Base-by-base conservation (phyloP, 2,113 vertebrate species). In the Osmerus mordax region DNA sequence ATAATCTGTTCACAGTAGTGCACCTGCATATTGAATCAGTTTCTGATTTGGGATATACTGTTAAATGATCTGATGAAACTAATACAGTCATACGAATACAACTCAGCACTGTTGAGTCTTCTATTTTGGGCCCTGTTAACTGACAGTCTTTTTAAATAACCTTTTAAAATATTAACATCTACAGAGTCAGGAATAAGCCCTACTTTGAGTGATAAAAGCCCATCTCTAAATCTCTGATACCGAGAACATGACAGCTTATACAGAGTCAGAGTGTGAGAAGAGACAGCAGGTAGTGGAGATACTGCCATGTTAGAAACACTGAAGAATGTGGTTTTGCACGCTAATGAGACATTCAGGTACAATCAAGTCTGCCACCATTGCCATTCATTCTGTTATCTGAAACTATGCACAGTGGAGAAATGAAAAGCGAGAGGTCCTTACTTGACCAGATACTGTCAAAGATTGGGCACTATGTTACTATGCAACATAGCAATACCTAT, bases 81-180 rank as follows among this genome's bases (percentile, higher is more conserved):
- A 8, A 16, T n/a, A 28, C 25, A 28, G 25, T 36, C 12, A 32
- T 32, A 36, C 16, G 14, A 51, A 4, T 65, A 32, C 32, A 14
- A 47, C 36, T 13, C 36, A 65, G 36, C 18, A 51, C 8, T 9
- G 64, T 47, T 21, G 21, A 6, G 12, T 13, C 11, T 51, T 47
- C 36, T 65, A 51, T 41, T 65, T 51, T 51, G 36, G 64, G 64
- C 29, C 64, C n/a, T 21, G 9, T 51, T 65, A 47, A 65, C 32
- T 51, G 36, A 51, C 18, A 65, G 32, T 8, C 64, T 51, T 47
- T 65, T 51, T 21, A 29, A 65, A 51, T 51, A 18, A 16, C 28
- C 4, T 13, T 60, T 47, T 51, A 23, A 21, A 51, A 61, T 59
- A 16, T 61, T 51, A 51, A 59, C n/a, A 28, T 23, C 14, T 18